Base-by-base conservation (phyloP, 2,888 invertebrate genomes). In the Geophilus truncorum region DNA sequence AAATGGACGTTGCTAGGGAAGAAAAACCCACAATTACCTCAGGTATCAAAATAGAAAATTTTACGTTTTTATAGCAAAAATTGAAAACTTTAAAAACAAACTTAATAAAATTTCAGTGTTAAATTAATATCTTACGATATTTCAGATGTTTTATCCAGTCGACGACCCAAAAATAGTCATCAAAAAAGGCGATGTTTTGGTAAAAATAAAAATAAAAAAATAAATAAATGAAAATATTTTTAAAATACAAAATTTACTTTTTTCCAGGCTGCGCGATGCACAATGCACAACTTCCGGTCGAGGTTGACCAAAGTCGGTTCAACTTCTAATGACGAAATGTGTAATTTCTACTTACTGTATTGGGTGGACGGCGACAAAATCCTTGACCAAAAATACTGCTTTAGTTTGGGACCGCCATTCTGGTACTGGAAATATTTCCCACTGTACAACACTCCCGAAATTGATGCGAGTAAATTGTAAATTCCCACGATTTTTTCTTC, bases 311-410 rank as follows among this genome's bases (percentile, higher is more conserved):
- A 1, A 40, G n/a, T 40, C 40, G 40, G 94, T 0, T 90, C 92
- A 0, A 96, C 96, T 30, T 94, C 93, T 86, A 90, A 92, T 15
- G 94, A 96, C 84, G 96, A 97, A 88, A 97, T 97, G 96, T 97
- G 96, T 88, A 97, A 96, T 88, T 96, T 96, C 88, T 97, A 97
- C 87, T 87, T 97, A 0, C 95, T 96, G 94, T 96, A 96, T 87
- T 96, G 94, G 89, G 94, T 95, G 0, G 91, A 94, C 80, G 90
- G 92, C 79, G 83, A 84, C 30, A 90, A 91, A 1, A 94, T 95
- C 0, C 87, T 96, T 3, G 87, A 91, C 0, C 92, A 91, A 87
- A 93, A 94, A 86, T 94, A 94, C 85, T 96, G 94, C 86, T 95
- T 95, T 86, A 91, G 92, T 4, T 87, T 88, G 80, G 97, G 97